A percentile compares a stretch with the other conserved stretches of the same genome.
phyloP scores from a whole-genome alignment of 2,797 vertebrate genomes.

The Bovichtus diacanthus region DNA sequence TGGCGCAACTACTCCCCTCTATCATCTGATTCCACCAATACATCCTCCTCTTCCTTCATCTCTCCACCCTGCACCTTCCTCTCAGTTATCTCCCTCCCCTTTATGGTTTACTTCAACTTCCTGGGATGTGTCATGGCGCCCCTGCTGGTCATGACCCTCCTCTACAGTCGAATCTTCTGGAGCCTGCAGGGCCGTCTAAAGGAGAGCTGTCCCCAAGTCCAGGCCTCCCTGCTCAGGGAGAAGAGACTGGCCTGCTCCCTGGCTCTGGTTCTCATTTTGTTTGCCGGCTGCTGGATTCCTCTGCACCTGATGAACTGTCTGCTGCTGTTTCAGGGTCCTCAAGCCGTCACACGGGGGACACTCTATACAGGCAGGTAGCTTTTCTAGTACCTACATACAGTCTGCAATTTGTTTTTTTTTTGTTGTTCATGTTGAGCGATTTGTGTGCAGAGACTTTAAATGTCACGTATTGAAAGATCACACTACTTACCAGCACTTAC shows the following conservation, averaged over 20 bases:
- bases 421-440: neutral
- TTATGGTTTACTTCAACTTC: constrained; percentile 90
- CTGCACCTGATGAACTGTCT: constrained; percentile 88
- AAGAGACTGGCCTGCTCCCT: constrained; percentile 87
- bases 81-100: constrained; percentile 84
- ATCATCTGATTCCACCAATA: constrained; percentile 22
- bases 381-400: neutral
- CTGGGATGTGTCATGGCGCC: constrained; percentile 85
- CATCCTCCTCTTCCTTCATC: constrained; percentile 12
- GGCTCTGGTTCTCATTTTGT: constrained; percentile 88
- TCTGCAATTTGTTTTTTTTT: neutral
- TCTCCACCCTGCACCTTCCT: constrained; percentile 75
- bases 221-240: constrained; percentile 85
- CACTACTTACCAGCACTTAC: constrained; percentile 3
- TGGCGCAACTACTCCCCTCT: constrained; percentile 76
- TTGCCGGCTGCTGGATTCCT: constrained; percentile 89
- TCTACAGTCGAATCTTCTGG: constrained; percentile 86
- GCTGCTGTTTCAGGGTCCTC: constrained; percentile 67
- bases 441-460: neutral
- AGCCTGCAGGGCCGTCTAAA: constrained; percentile 83
- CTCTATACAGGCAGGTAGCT: constrained; percentile 72
- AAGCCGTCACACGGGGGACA: constrained; percentile 13
- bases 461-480: neutral
- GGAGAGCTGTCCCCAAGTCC: constrained; percentile 57
- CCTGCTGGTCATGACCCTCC: constrained; percentile 84